Base-by-base conservation (phyloP, 2,888 invertebrate species). In the Apamea anceps region DNA sequence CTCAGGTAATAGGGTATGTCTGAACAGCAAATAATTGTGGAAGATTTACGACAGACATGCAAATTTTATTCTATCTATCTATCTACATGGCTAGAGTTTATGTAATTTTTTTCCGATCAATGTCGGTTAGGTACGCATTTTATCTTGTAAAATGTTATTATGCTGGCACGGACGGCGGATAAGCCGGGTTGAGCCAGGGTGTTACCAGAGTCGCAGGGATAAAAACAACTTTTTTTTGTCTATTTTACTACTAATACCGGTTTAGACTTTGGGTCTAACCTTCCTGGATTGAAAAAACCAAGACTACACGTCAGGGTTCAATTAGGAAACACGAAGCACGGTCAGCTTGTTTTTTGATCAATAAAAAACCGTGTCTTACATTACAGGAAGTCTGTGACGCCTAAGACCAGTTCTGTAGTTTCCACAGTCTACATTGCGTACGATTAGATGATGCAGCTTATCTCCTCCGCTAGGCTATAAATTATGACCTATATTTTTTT, bases 1-100 rank as follows among this genome's bases (percentile, higher is more conserved):
- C 66, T 75, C 67, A 15, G 57, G 45, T 75, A 79, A 65, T 60
- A 80, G 54, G 67, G 51, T 71, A 68, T 37, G 63, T 72, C 63
- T 70, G 42, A 71, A 71, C 15, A 42, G 45, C 57, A 65, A 72
- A 77, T 81, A 77, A 81, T 72, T 65, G 51, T 60, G 51, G 71
- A 84, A 68, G 51, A 75, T 84, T 85, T 85, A 85, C 72, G 72
- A 72, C 57, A 60, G 63, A 62, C 66, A 72, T 84, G 73, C 66
- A 74, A 84, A 85, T 85, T 67, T 72, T 74, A 57, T 84, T 60
- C 28, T 3, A 77, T 67, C 60, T 57, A 77, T 68, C 21, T 42
- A n/a, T n/a, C n/a, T 32, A 48, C 71, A 57, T 63, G 57, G 57
- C 48, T 75, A 15, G 70, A 68, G 48, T 57, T 57, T n/a, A 5